phyloP scores from a whole-genome alignment of 2,888 invertebrate genomes.

The Ormyrus rosae region DNA sequence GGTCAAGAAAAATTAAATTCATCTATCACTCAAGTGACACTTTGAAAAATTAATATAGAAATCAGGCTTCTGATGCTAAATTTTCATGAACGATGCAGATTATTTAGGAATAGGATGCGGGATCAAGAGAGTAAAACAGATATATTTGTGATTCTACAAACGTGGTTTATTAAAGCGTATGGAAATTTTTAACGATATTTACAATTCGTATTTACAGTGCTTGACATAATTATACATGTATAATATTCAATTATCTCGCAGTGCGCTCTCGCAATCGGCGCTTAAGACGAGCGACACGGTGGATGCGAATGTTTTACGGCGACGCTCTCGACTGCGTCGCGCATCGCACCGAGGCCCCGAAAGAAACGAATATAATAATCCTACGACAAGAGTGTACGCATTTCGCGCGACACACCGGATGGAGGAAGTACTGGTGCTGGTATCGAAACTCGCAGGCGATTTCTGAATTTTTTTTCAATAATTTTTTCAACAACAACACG shows the following conservation, averaged over 20 bases:
- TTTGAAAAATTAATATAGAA: too few species aligned
- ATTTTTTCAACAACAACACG: neutral
- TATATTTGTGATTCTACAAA: constrained; percentile 77
- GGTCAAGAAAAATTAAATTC: too few species aligned
- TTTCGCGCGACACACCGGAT: constrained; percentile 32
- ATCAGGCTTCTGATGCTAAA: neutral
- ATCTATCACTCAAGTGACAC: too few species aligned
- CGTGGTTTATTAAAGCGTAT: constrained; percentile 80
- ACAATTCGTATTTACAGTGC: constrained; percentile 75
- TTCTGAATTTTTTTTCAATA: neutral
- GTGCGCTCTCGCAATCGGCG: constrained; percentile 22
- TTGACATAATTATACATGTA: constrained; percentile 60
- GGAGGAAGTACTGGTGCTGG: constrained; percentile 28
- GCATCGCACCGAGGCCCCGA: constrained; percentile 38
- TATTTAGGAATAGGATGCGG: constrained; percentile 38
- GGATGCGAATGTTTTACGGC: constrained; percentile 9
- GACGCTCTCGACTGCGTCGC: constrained; percentile 36
- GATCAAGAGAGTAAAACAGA: constrained; percentile 51
- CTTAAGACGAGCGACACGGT: constrained; percentile 26
- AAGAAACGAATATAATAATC: constrained; percentile 20
- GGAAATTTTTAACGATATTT: constrained; percentile 79
- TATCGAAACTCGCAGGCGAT: neutral
- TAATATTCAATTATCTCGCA: constrained; percentile 55
- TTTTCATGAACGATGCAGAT: neutral
- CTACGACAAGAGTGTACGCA: neutral